Evolutionary conservation across 1,140 invertebrate species (phyloP), one percentile per base, ranked within the genome.

Genomic region (Venturia canescens): DNA sequence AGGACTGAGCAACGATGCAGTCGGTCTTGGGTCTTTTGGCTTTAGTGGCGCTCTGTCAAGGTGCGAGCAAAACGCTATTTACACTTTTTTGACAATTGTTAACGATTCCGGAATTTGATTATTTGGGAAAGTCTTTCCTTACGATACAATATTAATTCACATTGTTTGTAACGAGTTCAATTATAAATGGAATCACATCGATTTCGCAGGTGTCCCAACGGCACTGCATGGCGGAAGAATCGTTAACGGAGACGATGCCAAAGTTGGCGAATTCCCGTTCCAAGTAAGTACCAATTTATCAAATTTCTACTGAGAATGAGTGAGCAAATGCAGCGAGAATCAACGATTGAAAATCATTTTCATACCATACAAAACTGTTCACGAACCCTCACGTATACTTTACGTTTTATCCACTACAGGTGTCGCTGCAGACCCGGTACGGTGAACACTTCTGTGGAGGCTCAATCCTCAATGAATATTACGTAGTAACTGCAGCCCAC

Each of bases 401-500:
- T 13, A 9, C 38, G 7, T 11, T 44, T 44, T 44, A 1, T 44
- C 1, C 7, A 44, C 13, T 44, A 11, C 38, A 82, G 80, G 70
- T 82, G 38, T 82, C 80, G n/a, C 70, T 82, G 26, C 80, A 82
- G 67, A 57, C 2, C 0, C 15, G 16, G 5, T 5, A 44, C 23
- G 67, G 7, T 13, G 83, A 82, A 31, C 86, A 87, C 70, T 88
- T 88, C 80, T 94, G 94, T 81, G 93, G 93, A 9, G 92, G 90
- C 16, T 90, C 92, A 23, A 85, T 94, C 21, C 89, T 93, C 80
- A 93, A 88, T 76, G 74, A 86, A 78, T 80, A 86, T 79, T 93
- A 92, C 80, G 87, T 93, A 7, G 82, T 93, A 38, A 93, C 92
- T 0, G 93, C 92, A 3, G 92, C 92, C 70, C 93, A 93, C 79